Conservation (phyloP, 2,797 vertebrate species). For the Graptemys geographica region DNA sequence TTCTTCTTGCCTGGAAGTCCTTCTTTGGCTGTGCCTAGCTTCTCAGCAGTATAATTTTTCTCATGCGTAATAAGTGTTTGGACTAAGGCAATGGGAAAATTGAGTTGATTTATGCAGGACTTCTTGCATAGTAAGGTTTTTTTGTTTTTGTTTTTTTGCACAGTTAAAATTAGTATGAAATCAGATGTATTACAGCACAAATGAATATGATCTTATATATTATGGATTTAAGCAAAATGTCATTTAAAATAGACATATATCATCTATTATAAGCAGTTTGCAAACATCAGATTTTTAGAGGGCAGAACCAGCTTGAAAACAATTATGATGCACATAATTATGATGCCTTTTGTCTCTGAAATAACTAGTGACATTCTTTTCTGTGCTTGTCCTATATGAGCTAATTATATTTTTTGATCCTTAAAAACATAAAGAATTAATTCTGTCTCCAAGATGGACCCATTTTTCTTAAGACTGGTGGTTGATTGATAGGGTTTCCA, state of each 20-base stretch:
- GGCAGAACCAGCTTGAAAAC: not conserved
- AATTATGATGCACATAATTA: not conserved
- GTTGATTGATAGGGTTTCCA: not conserved
- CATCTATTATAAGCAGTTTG: not conserved
- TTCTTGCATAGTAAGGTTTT: not conserved
- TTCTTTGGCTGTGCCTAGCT: slow-evolving; percentile 32
- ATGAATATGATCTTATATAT: slow-evolving; percentile 28
- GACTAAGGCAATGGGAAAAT: slow-evolving; percentile 55
- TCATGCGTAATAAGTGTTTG: slow-evolving; percentile 61
- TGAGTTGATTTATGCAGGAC: slow-evolving; percentile 53
- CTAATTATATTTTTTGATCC: not conserved
- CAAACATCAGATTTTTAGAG: not conserved
- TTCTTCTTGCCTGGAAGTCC: slow-evolving; percentile 50
- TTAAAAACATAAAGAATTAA: not conserved
- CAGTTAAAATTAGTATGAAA: slow-evolving; percentile 53
- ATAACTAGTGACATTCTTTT: not conserved
- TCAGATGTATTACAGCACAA: slow-evolving; percentile 39
- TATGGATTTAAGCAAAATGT: slow-evolving; percentile 42
- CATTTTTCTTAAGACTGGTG: not conserved
- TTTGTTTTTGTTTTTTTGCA: not conserved
- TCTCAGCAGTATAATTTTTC: slow-evolving; percentile 63
- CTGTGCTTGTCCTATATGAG: not conserved
- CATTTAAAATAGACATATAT: slow-evolving; percentile 13
- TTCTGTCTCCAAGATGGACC: not conserved
- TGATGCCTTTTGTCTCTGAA: not conserved